These are phyloP conservation scores for Noturus placidus DNA, from an alignment of 2,113 vertebrate species.

Conservation along the genomic window DNA sequence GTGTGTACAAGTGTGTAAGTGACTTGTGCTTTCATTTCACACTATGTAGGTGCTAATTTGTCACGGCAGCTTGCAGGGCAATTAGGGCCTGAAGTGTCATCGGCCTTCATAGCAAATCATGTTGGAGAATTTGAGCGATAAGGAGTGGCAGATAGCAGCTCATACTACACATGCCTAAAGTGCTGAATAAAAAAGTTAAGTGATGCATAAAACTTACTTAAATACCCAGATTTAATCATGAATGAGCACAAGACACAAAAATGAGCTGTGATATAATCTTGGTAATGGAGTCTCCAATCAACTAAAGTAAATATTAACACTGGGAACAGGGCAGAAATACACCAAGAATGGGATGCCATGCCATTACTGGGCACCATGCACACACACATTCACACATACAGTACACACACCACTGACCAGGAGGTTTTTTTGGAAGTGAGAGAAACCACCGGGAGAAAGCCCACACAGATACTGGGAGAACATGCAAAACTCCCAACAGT, in stretches of 20 bases:
- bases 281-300: background rate
- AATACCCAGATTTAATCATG: background rate
- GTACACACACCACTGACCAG: background rate
- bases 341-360: background rate
- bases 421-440: background rate
- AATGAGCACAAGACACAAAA: background rate
- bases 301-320: background rate
- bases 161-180: slow-evolving; percentile 4
- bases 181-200: slow-evolving; percentile 5
- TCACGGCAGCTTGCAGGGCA: slow-evolving; percentile 53
- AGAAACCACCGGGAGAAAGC: background rate
- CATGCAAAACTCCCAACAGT: background rate
- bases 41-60: slow-evolving; percentile 56
- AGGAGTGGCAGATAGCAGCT: slow-evolving; percentile 48
- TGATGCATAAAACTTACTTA: background rate
- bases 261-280: slow-evolving; percentile 18
- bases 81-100: slow-evolving; percentile 52
- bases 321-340: background rate
- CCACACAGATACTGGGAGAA: background rate
- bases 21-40: slow-evolving; percentile 56
- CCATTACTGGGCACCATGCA: background rate
- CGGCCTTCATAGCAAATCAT: slow-evolving; percentile 51
- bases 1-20: slow-evolving; percentile 32
- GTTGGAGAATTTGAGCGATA: slow-evolving; percentile 48
- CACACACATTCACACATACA: background rate